Percentiles rank a stretch among this genome's conserved stretches.
phyloP scores from a whole-genome alignment of 2,797 vertebrate species.

The Cirrhinus mrigala region DNA sequence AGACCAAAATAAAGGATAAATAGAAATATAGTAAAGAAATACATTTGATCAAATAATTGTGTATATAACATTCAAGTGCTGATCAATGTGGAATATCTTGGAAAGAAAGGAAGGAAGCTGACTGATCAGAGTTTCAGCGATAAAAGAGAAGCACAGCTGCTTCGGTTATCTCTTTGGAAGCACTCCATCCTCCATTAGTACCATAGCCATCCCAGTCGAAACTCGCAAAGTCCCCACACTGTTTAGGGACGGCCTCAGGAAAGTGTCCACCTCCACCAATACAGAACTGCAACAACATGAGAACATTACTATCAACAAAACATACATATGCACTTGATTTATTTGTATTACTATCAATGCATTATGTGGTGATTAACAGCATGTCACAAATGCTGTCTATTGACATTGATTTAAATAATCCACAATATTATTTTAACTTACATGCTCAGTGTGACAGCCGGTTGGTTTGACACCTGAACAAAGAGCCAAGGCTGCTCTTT shows the following conservation, averaged over 20 bases:
- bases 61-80: background rate
- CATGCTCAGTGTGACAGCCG: slow-evolving; percentile 69
- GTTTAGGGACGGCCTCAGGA: slow-evolving; percentile 14
- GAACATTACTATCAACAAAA: background rate
- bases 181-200: slow-evolving; percentile 55
- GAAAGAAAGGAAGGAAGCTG: background rate
- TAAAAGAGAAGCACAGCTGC: too few species aligned
- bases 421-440: slow-evolving; percentile 62
- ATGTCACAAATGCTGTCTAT: background rate
- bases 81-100: background rate
- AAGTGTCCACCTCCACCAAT: slow-evolving; percentile 71
- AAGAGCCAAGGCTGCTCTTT: slow-evolving; percentile 73
- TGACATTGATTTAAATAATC: background rate
- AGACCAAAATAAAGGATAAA: too few species aligned
- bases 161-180: slow-evolving; percentile 66
- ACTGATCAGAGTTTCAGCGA: slow-evolving; percentile 12
- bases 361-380: background rate
- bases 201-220: slow-evolving; percentile 71
- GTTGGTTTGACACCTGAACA: slow-evolving; percentile 75
- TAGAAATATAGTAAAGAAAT: background rate
- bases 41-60: background rate
- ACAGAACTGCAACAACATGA: slow-evolving; percentile 57
- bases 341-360: background rate
- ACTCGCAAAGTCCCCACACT: slow-evolving; percentile 66
- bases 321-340: background rate